Evolutionary conservation across 2,113 vertebrate genomes (phyloP).

Genomic region (Sapayoa aenigma): DNA sequence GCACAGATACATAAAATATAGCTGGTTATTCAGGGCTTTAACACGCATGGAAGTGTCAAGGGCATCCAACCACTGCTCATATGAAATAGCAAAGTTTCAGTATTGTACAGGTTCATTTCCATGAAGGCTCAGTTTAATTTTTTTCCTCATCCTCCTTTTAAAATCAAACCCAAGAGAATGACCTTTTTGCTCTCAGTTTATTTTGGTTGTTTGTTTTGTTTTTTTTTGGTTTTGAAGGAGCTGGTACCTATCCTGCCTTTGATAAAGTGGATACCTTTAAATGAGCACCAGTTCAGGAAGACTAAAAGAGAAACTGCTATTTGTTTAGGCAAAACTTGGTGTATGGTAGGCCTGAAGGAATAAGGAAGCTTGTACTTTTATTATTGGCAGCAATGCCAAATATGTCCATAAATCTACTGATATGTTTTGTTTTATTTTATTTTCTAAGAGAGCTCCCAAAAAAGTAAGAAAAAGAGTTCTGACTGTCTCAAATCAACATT

Average conservation of each 20-base stretch:
- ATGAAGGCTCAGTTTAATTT: background rate
- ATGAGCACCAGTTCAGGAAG: background rate
- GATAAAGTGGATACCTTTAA: background rate
- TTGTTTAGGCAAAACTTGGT: background rate
- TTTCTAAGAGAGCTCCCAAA: background rate
- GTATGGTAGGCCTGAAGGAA: background rate
- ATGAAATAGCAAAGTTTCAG: background rate
- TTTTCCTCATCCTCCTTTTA: background rate
- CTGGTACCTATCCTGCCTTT: background rate
- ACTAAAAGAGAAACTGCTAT: background rate
- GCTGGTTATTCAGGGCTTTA: too few relatives aligned
- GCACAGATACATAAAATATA: constrained; percentile 12
- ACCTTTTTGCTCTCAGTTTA: background rate
- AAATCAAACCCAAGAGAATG: background rate
- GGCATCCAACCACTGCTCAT: background rate
- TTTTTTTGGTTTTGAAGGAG: background rate
- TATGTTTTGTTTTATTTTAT: background rate
- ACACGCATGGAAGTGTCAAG: background rate
- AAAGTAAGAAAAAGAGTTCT: background rate
- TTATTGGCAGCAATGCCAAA: background rate
- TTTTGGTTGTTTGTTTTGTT: background rate
- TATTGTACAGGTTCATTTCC: background rate
- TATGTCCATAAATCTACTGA: background rate
- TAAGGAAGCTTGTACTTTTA: background rate
- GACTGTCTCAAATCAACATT: background rate